Evolutionary conservation across 2,113 vertebrate species (phyloP), one percentile per base, ranked within the genome.

Genomic region (Electrona antarctica): DNA sequence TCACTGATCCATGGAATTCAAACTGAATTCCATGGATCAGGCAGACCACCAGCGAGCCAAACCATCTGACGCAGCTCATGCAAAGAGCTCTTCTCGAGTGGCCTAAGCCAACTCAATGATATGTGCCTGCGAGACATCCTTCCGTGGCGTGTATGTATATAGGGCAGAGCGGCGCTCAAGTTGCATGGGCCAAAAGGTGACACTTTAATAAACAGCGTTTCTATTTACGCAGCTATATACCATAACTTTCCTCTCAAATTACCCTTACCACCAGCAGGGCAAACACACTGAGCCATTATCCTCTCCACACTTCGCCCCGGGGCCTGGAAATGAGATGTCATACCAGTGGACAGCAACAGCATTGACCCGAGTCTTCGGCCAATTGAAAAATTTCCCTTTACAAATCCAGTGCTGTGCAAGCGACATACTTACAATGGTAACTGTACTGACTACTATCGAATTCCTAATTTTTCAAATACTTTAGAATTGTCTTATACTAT

Each of bases 1-100:
- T 79, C 77, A 61, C 64, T 83, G 86, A 91, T 86, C n/a, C n/a
- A n/a, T 78, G 82, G 86, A 84, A 88, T 87, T 73, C 63, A 41
- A 41, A 41, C 33, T 41, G 3, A 82, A 82, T 86, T 85, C 73
- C 69, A 83, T 86, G 88, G 85, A 78, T 88, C 79, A 47, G 63
- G 47, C 71, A 73, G 80, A 86, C 72, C 60, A 71, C 75, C 15
- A 10, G 73, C 64, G 69, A 67, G 77, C 52, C 60, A 58, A 28
- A 10, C 21, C 8, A 71, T 59, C 3, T 41, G 71, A 87, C 56
- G 79, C 74, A 1, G 73, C 60, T 4, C 58, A 75, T 56, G 59
- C 7, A 14, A 52, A 46, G 1, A 12, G 3, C 0, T 0, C 41
- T 47, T 71, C 6, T 66, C 54, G 14, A 59, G 54, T 59, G 21